These are phyloP conservation scores for Zelostemma sp. DNA, from an alignment of 1,140 invertebrate species.

Conservation along the genomic window DNA sequence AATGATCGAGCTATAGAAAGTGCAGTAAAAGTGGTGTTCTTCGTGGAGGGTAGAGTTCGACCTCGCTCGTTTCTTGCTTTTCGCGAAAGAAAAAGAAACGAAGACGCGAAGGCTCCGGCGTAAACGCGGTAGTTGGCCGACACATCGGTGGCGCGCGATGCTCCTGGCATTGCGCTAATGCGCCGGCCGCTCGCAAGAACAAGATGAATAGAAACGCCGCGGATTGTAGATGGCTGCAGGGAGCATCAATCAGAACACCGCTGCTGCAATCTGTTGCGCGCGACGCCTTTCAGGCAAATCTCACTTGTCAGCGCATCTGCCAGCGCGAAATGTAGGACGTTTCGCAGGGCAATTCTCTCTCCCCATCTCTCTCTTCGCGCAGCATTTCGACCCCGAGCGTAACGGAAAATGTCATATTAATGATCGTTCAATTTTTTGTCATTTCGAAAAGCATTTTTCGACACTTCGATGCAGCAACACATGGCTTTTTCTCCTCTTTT, in stretches of 20 bases:
- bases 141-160: constrained; percentile 41
- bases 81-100: background rate
- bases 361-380: too few relatives aligned
- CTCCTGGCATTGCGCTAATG: constrained; percentile 55
- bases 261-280: constrained; percentile 27
- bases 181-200: constrained; percentile 43
- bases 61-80: background rate
- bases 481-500: too few relatives aligned
- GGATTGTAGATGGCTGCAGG: constrained; percentile 70
- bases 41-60: too few relatives aligned
- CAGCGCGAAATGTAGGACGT: constrained; percentile 56
- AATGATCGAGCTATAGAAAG: too few relatives aligned
- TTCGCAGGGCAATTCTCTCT: too few relatives aligned
- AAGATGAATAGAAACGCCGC: constrained; percentile 70
- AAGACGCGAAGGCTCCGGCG: constrained; percentile 16
- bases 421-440: too few relatives aligned
- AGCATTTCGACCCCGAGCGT: too few relatives aligned
- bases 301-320: constrained; percentile 64
- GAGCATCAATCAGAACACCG: constrained; percentile 65
- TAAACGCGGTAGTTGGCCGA: constrained; percentile 47
- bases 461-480: too few relatives aligned
- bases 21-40: too few relatives aligned
- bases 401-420: too few relatives aligned
- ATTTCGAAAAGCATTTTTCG: too few relatives aligned
- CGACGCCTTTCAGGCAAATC: constrained; percentile 58